Base-by-base conservation (phyloP, 2,888 invertebrate genomes). In the Pycnomerus fuliginosus region DNA sequence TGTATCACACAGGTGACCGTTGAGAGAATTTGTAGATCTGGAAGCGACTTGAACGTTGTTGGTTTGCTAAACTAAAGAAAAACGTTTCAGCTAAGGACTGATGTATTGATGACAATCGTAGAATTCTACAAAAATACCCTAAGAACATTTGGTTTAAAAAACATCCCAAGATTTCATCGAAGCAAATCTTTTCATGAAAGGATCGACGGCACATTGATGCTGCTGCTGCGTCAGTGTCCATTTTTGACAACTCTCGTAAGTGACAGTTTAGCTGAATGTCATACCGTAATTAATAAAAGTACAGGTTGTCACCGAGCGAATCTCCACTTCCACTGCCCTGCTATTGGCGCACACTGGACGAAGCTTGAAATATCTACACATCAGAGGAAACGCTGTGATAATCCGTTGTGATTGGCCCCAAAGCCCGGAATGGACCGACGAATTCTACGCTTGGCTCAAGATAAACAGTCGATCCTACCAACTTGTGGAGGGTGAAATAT, bases 271-370 rank as follows among this genome's bases (percentile, higher is more conserved):
- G n/a, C n/a, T n/a, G n/a, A n/a, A n/a, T n/a, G n/a, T n/a, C n/a
- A n/a, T n/a, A n/a, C n/a, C n/a, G n/a, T n/a, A n/a, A n/a, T n/a
- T n/a, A n/a, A 12, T 16, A 16, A 16, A 13, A 1, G 16, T 14
- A 17, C 61, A 86, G 86, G 72, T 84, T 54, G 75, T 88, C 15
- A 79, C 87, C 3, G 89, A 90, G 65, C 77, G 84, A 58, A 77
- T 91, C 42, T 90, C 90, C 2, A 87, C 89, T 1, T 77, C 85
- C 0, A 90, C 89, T 0, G 76, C 88, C 10, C 70, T 90, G 25
- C 74, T 90, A 8, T 73, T 90, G 27, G 87, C 84, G 0, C 76
- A 76, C 30, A 79, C 80, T 1, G 83, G 82, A 0, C 79, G 77
- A 57, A 79, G 80, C 52, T 70, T 90, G 38, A 75, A 76, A 12